A percentile compares a stretch with the other conserved stretches of the same genome.
phyloP scores from a whole-genome alignment of 2,888 invertebrate genomes.

The Enoplolaimus lenunculus region DNA sequence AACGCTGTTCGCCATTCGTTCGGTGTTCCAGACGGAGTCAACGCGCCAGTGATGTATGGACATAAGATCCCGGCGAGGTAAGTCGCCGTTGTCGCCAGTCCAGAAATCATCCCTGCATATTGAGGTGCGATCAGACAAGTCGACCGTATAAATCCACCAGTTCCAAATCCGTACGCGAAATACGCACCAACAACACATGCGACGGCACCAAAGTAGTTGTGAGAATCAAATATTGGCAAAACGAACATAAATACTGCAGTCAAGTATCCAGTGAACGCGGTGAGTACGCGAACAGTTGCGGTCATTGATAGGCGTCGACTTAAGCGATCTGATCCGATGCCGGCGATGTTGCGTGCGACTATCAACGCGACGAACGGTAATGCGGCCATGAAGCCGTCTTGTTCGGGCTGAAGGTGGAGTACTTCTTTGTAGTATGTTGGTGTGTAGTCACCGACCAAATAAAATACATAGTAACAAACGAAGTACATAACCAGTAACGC shows the following conservation, averaged over 20 bases:
- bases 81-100: neutral
- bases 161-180: neutral
- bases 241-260: neutral
- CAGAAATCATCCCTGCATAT: neutral
- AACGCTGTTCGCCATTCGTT: too few species aligned
- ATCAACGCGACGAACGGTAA: neutral
- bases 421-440: conserved; percentile 10
- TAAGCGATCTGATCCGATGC: neutral
- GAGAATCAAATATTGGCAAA: neutral
- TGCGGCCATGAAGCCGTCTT: neutral
- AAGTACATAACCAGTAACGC: neutral
- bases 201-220: neutral
- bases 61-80: conserved; percentile 3
- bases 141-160: neutral
- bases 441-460: neutral
- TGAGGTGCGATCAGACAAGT: conserved; percentile 8
- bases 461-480: too few species aligned
- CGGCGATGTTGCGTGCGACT: neutral
- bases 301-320: neutral
- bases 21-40: conserved; percentile 4
- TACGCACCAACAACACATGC: neutral
- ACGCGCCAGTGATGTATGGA: conserved; percentile 13
- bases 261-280: neutral
- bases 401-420: neutral
- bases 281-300: neutral